A percentile compares a stretch with the other conserved stretches of the same genome.
These are phyloP conservation scores for Ispidina lecontei DNA, from an alignment of 2,797 vertebrate species.

Conservation along the genomic window DNA sequence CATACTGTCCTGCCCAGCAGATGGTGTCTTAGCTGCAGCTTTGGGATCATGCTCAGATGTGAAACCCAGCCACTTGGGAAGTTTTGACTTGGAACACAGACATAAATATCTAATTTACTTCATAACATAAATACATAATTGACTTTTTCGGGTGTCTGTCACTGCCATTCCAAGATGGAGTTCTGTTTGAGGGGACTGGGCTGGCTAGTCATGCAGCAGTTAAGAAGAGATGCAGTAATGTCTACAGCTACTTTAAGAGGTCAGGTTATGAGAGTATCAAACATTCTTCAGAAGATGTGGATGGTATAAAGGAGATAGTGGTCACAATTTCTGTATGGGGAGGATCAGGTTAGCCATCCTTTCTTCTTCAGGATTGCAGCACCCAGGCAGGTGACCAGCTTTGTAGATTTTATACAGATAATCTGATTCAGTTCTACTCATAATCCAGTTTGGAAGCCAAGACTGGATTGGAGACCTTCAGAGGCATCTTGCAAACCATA, in stretches of 20 bases:
- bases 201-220: not conserved
- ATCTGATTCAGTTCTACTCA: not conserved
- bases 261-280: not conserved
- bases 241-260: not conserved
- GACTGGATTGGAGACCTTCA: not conserved
- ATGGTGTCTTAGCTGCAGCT: not conserved
- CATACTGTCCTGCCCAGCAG: not conserved
- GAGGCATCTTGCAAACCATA: not conserved
- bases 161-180: not conserved
- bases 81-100: not conserved
- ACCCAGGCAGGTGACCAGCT: not conserved
- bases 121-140: not conserved
- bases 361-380: not conserved
- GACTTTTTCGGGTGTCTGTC: not conserved
- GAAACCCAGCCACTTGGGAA: not conserved
- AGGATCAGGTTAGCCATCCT: not conserved
- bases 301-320: not conserved
- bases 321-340: not conserved
- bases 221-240: not conserved
- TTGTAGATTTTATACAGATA: not conserved
- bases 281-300: not conserved
- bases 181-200: not conserved
- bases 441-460: not conserved
- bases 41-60: not conserved
- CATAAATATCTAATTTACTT: not conserved